phyloP scores from a whole-genome alignment of 2,797 vertebrate genomes.

The Simalia tracyae region DNA sequence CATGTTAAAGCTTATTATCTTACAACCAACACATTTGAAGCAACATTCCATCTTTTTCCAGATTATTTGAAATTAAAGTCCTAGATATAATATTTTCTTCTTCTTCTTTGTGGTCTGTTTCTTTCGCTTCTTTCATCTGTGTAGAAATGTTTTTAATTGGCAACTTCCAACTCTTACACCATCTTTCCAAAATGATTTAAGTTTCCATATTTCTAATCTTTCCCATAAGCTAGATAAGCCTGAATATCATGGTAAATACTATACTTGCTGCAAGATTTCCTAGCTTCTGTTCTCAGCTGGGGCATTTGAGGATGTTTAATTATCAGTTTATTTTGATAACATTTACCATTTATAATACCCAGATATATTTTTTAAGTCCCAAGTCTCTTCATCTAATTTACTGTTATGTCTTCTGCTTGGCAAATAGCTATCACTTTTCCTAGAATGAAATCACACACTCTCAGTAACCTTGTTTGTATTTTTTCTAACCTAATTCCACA shows the following conservation, averaged over 20 bases:
- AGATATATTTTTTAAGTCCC: background rate
- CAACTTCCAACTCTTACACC: background rate
- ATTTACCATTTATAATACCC: background rate
- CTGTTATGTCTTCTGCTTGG: background rate
- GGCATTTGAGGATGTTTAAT: background rate
- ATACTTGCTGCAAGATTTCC: background rate
- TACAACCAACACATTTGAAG: background rate
- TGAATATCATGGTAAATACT: background rate
- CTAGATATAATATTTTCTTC: background rate
- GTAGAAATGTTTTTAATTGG: background rate
- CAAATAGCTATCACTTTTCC: background rate
- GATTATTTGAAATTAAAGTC: background rate
- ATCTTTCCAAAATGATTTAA: background rate
- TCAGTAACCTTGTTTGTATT: background rate
- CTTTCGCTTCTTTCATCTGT: background rate
- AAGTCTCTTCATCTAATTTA: background rate
- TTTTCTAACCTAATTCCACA: background rate
- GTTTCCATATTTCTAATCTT: background rate
- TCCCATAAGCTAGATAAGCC: too few species aligned
- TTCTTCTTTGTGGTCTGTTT: background rate
- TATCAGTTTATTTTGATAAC: background rate
- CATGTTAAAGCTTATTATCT: background rate
- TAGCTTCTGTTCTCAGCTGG: background rate
- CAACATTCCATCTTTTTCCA: background rate
- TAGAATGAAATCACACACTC: background rate